These are phyloP conservation scores for Myotis lucifugus DNA, from an alignment of 2,113 vertebrate genomes.

Conservation along the genomic window DNA sequence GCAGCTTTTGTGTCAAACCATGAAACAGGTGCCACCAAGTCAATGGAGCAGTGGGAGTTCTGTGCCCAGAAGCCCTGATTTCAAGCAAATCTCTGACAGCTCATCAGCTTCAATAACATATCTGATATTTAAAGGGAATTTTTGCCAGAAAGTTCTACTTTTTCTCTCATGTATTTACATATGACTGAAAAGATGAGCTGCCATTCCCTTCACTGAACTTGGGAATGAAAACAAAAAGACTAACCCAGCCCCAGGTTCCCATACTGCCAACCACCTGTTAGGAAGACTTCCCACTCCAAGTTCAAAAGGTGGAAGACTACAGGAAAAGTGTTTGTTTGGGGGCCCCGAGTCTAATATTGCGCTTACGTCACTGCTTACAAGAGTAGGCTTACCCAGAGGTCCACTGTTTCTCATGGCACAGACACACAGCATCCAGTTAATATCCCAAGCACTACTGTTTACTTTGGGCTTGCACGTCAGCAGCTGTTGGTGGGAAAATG, in stretches of 20 bases:
- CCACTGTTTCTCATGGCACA: conserved; percentile 51
- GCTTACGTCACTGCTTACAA: background rate
- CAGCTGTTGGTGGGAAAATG: conserved; percentile 52
- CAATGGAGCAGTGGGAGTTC: background rate
- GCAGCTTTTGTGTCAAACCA: background rate
- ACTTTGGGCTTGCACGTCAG: background rate
- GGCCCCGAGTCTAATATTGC: background rate
- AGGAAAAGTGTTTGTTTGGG: background rate
- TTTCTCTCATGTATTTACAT: background rate
- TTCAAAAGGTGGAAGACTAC: conserved; percentile 40
- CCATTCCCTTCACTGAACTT: conserved; percentile 38
- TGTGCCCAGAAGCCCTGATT: background rate
- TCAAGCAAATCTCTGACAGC: background rate
- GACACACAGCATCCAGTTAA: background rate
- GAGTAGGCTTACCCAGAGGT: conserved; percentile 3
- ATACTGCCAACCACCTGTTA: conserved; percentile 51
- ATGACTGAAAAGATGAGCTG: conserved; percentile 43
- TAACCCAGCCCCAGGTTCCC: background rate
- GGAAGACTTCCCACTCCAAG: background rate
- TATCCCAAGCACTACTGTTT: conserved; percentile 19
- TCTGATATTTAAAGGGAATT: background rate
- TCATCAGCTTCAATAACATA: background rate
- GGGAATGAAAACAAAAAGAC: conserved; percentile 33
- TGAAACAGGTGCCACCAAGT: background rate
- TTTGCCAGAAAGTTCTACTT: background rate